Percentiles rank a stretch among this genome's conserved stretches.
Evolutionary conservation across 2,797 vertebrate genomes (phyloP).

Genomic region (Chromis chromis): DNA sequence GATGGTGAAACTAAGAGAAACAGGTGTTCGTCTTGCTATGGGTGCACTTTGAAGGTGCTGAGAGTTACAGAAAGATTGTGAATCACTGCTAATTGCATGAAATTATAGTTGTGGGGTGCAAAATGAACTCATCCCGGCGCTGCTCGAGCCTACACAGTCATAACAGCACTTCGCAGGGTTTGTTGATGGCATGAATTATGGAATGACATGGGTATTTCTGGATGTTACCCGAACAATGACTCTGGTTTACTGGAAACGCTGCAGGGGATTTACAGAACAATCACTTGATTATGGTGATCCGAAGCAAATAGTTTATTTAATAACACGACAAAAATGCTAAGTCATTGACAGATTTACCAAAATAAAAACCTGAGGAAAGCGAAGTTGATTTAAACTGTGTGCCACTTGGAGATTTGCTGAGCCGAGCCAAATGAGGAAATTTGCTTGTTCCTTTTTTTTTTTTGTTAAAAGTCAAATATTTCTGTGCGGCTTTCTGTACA

Average conservation of each 20-base stretch:
- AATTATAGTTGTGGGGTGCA: slow-evolving; percentile 67
- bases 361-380: slow-evolving; percentile 30
- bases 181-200: slow-evolving; percentile 44
- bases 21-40: slow-evolving; percentile 77
- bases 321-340: slow-evolving; percentile 14
- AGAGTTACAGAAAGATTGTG: slow-evolving; percentile 66
- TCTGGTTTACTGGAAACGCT: slow-evolving; percentile 55
- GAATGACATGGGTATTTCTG: slow-evolving; percentile 46
- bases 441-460: slow-evolving; percentile 26
- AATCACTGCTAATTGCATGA: slow-evolving; percentile 75
- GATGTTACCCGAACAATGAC: slow-evolving; percentile 46
- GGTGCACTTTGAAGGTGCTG: slow-evolving; percentile 63
- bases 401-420: background rate
- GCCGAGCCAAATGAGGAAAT: slow-evolving; percentile 20
- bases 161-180: slow-evolving; percentile 14
- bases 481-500: background rate
- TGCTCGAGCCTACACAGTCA: slow-evolving; percentile 23
- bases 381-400: slow-evolving; percentile 21
- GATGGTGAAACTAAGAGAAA: slow-evolving; percentile 71
- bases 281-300: slow-evolving; percentile 36
- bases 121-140: slow-evolving; percentile 56
- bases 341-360: slow-evolving; percentile 33
- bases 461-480: slow-evolving; percentile 30
- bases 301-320: slow-evolving; percentile 47
- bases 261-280: slow-evolving; percentile 55